Conservation (phyloP, 2,888 invertebrate species). For the Lepetodrilus schrolli region DNA sequence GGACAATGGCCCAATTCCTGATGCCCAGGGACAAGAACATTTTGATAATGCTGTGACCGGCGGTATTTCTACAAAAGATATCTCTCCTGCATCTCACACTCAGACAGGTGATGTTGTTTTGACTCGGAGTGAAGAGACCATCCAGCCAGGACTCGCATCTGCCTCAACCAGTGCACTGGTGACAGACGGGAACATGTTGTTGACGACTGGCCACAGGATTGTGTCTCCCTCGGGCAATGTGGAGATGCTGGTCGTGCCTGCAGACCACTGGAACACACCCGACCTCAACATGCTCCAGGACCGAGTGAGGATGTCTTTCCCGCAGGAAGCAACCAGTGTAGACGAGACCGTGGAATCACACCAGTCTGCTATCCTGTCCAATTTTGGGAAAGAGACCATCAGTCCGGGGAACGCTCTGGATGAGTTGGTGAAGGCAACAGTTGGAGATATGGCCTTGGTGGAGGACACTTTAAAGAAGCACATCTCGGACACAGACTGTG, state of each 20-base stretch:
- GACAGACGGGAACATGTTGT: neutral
- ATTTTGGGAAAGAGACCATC: neutral
- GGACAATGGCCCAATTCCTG: too few relatives aligned
- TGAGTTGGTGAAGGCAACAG: conserved; percentile 5
- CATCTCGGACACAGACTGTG: neutral
- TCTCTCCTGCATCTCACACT: neutral
- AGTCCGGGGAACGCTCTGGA: conserved; percentile 1
- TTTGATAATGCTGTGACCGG: too few relatives aligned
- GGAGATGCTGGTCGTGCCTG: neutral
- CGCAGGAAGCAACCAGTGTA: neutral
- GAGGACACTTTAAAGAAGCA: neutral
- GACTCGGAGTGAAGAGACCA: neutral
- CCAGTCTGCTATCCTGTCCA: neutral
- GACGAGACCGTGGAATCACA: neutral
- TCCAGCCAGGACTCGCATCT: neutral
- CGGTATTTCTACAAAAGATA: too few relatives aligned
- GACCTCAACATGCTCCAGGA: neutral
- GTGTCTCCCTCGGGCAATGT: neutral
- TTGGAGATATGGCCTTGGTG: neutral
- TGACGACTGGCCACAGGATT: too few relatives aligned
- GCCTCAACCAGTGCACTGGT: neutral
- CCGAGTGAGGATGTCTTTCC: neutral
- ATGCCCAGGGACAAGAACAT: too few relatives aligned
- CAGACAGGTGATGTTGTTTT: neutral
- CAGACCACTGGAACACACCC: conserved; percentile 1